Evolutionary conservation across 2,797 vertebrate genomes (phyloP).

Genomic region (Sebastes steindachneri): DNA sequence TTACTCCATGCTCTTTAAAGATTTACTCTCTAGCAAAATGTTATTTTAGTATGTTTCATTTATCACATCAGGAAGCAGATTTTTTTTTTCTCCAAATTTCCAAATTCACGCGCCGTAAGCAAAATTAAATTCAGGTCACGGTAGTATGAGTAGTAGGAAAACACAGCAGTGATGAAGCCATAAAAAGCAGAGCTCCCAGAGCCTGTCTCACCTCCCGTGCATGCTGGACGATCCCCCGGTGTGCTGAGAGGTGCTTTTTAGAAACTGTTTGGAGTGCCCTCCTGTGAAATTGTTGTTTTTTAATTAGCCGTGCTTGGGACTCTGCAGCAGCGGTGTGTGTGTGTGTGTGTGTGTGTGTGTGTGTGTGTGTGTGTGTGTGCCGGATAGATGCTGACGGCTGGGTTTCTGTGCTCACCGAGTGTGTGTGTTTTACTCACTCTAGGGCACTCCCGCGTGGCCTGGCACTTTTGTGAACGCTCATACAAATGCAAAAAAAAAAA

Average conservation of each 20-base stretch:
- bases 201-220: constrained; percentile 64
- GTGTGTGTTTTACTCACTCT: constrained; percentile 54
- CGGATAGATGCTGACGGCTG: constrained; percentile 83
- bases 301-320: constrained; percentile 85
- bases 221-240: constrained; percentile 77
- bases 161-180: constrained; percentile 65
- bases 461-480: constrained; percentile 47
- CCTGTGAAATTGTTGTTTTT: constrained; percentile 88
- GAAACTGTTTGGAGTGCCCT: constrained; percentile 80
- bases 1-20: constrained; percentile 35
- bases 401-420: constrained; percentile 71
- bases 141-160: constrained; percentile 55
- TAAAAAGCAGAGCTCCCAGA: constrained; percentile 71
- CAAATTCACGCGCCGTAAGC: constrained; percentile 29
- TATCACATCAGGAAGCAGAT: constrained; percentile 25
- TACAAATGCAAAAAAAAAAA: constrained; percentile 15
- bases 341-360: constrained; percentile 32
- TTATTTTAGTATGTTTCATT: constrained; percentile 44
- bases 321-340: constrained; percentile 53
- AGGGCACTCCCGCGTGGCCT: constrained; percentile 67
- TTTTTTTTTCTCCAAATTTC: not conserved
- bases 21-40: constrained; percentile 48
- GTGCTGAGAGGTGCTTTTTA: constrained; percentile 86
- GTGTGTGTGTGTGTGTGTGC: constrained; percentile 10
- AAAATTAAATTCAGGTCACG: constrained; percentile 66